Evolutionary conservation across 2,113 vertebrate species (phyloP).

Genomic region (Corythornis madagascariensis): DNA sequence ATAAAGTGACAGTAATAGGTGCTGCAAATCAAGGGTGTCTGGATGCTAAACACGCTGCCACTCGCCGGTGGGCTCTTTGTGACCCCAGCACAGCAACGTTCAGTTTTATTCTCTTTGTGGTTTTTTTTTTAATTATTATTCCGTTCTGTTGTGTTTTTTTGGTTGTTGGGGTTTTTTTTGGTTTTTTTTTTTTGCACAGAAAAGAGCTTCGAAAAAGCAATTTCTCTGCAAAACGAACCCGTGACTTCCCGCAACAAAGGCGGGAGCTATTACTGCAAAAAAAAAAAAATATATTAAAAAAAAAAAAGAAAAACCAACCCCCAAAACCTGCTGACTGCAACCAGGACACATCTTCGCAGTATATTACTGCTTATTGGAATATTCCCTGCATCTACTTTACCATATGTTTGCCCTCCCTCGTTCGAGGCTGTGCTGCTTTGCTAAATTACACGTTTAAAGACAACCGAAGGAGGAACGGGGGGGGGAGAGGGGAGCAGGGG

Average conservation of each 20-base stretch:
- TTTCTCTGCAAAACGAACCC: not conserved
- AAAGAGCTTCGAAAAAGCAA: not conserved
- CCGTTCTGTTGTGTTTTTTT: too few species aligned
- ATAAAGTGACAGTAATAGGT: not conserved
- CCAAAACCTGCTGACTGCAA: slow-evolving; percentile 6
- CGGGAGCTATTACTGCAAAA: not conserved
- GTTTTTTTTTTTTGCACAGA: not conserved
- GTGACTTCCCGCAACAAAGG: slow-evolving; percentile 5
- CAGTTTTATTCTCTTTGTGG: not conserved
- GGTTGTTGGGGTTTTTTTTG: too few species aligned
- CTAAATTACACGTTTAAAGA: not conserved
- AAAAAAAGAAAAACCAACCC: not conserved
- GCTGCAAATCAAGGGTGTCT: slow-evolving; percentile 17
- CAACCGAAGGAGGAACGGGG: not conserved
- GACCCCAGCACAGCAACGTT: not conserved
- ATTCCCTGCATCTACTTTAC: slow-evolving; percentile 4
- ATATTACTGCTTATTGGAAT: slow-evolving; percentile 27
- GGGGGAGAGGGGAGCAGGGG: not conserved
- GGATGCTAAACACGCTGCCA: not conserved
- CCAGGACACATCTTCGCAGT: not conserved
- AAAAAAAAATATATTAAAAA: not conserved
- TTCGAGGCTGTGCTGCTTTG: not conserved
- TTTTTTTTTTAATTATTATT: not conserved
- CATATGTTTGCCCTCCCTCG: slow-evolving; percentile 28
- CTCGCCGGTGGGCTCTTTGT: not conserved